Evolutionary conservation across 2,888 invertebrate species (phyloP), one percentile per base, ranked within the genome.

Genomic region (Synanthedon formicaeformis): DNA sequence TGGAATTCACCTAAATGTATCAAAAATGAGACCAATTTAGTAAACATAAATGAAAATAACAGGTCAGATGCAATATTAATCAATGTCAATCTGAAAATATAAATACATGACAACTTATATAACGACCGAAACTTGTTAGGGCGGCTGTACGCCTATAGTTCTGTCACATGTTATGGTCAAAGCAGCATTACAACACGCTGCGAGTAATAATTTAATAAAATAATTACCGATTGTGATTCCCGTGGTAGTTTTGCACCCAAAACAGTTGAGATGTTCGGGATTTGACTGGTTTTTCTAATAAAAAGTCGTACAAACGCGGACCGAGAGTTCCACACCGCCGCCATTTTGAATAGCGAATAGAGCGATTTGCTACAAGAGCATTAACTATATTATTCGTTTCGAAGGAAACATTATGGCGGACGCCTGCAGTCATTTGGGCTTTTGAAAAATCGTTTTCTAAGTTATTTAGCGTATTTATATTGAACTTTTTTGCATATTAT

Each of bases 261-360:
- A 85, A 83, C 82, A 67, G 73, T 73, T 60, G 81, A 68, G 78
- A 80, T 81, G 86, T 85, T 82, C 83, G 80, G 69, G 77, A 82
- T 86, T 75, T 76, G 78, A 64, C 67, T 70, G 64, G 71, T 75
- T 84, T 86, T 86, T 86, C 84, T 78, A 65, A 60, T 67, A 74
- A 86, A 85, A 88, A 84, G 75, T 69, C 83, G 82, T 75, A 78
- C 75, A 79, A 87, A 85, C 71, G 84, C 85, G 79, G 79, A 79
- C 78, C 73, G 86, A 73, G 86, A 78, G 78, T 87, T 83, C 81
- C 80, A 78, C 83, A 86, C 83, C 68, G 88, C 83, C 88, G 88
- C 88, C 88, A 88, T 88, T 86, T 88, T 88, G 88, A 86, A 88
- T 88, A 88, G 88, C 88, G 87, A 88, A 87, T 88, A 88, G 88